Evolutionary conservation across 2,797 vertebrate genomes (phyloP).

Genomic region (Mycteria americana): DNA sequence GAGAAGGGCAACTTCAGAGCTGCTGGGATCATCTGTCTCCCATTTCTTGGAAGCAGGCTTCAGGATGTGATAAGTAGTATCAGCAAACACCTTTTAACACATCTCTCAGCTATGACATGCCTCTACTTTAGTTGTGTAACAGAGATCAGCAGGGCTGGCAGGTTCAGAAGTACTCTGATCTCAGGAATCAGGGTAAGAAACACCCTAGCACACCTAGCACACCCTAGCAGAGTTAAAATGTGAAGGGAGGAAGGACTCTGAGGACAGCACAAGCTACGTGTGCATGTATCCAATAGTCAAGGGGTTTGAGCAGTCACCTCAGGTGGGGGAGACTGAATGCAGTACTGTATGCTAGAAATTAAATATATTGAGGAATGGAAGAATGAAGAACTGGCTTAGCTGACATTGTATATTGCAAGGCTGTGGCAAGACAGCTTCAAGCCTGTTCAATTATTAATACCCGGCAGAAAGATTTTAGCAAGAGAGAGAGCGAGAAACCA

Average conservation of each 20-base stretch:
- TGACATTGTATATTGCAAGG: neutral
- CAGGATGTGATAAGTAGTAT: slow-evolving; percentile 1
- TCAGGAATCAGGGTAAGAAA: neutral
- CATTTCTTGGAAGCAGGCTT: neutral
- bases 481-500: neutral
- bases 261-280: neutral
- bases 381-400: neutral
- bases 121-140: slow-evolving; percentile 53
- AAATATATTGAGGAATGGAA: neutral
- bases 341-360: neutral
- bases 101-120: slow-evolving; percentile 21
- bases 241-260: neutral
- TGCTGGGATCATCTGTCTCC: neutral
- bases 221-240: neutral
- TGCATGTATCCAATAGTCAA: neutral
- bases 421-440: neutral
- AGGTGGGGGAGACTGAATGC: neutral
- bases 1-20: slow-evolving; percentile 9
- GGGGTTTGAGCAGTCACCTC: neutral
- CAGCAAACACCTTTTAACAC: slow-evolving; percentile 12
- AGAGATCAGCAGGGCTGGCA: slow-evolving; percentile 18
- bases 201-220: neutral
- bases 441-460: neutral
- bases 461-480: neutral
- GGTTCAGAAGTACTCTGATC: slow-evolving; percentile 32